Evolutionary conservation across 2,888 invertebrate species (phyloP), one percentile per base, ranked within the genome.

Genomic region (Carcina quercana): DNA sequence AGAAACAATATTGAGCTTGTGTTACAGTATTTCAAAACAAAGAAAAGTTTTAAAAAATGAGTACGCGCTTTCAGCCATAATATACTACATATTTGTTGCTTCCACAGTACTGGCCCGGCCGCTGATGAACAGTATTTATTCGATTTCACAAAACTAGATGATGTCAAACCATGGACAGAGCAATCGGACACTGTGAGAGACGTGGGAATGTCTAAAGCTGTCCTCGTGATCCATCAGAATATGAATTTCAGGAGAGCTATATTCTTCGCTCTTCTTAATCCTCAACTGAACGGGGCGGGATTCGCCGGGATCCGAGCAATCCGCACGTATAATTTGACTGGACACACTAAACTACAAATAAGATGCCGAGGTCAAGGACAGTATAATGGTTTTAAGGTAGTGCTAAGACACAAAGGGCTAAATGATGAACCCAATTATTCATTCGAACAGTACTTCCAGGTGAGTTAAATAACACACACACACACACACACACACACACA

Each of bases 191-290:
- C 88, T 2, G 88, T 89, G 1, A 74, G 89, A 28, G 80, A 78
- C 47, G 87, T 87, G 3, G 90, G 90, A 35, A 89, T 86, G 86
- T 90, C 90, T 1, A 90, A 89, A 62, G 89, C 88, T 2, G 66
- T 76, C 6, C 51, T 90, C 15, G 75, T 79, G 4, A 60, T 89
- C 15, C 89, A 89, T 50, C 84, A 86, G 47, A 88, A 89, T 26
- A 69, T 76, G 41, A 62, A 82, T 17, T 89, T 87, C 42, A 86
- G 88, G 52, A 63, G 88, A 54, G 90, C 87, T 1, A 72, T 90
- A 47, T 86, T 90, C 45, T 90, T 90, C 47, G 86, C 87, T 2
- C 61, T 90, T 28, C 53, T 90, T 13, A 89, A 89, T 53, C 89
- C 90, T 3, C 89, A 89, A 63, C 74, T 85, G 5, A 89, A 90